phyloP scores from a whole-genome alignment of 2,797 vertebrate species.

The Gadopsis bispinosus region DNA sequence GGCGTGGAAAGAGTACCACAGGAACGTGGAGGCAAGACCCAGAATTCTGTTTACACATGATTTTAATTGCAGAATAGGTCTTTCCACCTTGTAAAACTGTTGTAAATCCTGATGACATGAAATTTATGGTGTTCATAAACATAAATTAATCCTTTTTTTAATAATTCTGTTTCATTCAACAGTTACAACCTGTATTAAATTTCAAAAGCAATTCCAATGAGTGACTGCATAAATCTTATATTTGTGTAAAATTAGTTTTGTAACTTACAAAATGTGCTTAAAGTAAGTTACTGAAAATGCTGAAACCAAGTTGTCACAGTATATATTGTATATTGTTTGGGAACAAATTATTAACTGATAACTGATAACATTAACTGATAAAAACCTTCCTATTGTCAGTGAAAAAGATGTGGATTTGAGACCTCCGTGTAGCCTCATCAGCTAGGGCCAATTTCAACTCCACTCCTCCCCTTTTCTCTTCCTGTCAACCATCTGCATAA shows the following conservation, averaged over 20 bases:
- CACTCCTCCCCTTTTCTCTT: background rate
- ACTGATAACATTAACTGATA: conserved; percentile 37
- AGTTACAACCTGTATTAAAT: background rate
- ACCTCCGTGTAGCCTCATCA: background rate
- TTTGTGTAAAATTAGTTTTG: background rate
- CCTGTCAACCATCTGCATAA: background rate
- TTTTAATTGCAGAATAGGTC: conserved; percentile 51
- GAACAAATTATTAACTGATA: too few relatives aligned
- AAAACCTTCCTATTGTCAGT: conserved; percentile 20
- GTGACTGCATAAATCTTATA: background rate
- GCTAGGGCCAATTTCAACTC: background rate
- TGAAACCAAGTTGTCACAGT: background rate
- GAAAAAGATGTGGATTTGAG: background rate
- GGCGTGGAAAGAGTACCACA: conserved; percentile 36
- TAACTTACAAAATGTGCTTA: background rate
- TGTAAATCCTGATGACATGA: conserved; percentile 37
- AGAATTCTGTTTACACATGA: conserved; percentile 31
- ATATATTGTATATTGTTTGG: too few relatives aligned
- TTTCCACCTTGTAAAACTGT: conserved; percentile 41
- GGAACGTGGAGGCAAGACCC: conserved; percentile 45
- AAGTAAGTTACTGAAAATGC: background rate
- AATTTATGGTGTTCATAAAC: background rate
- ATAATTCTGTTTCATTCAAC: conserved; percentile 5
- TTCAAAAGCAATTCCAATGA: background rate
- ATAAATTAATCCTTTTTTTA: background rate